These are phyloP conservation scores for Thymallus thymallus DNA, from an alignment of 2,113 vertebrate genomes.

Conservation along the genomic window DNA sequence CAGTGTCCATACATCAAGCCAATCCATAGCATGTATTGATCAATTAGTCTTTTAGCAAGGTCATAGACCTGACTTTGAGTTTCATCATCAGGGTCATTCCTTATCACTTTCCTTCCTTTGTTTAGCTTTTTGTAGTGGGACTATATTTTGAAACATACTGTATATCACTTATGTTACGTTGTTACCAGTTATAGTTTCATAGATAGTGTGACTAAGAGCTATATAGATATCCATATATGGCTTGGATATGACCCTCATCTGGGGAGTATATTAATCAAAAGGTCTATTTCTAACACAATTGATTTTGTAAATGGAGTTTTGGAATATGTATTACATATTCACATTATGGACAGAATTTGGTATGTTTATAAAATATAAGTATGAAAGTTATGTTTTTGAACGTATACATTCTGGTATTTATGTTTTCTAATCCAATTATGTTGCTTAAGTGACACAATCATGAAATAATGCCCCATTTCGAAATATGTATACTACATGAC, in stretches of 20 bases:
- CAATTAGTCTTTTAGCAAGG: slow-evolving; percentile 35
- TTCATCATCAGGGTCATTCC: slow-evolving; percentile 20
- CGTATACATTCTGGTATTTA: not conserved
- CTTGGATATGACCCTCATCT: not conserved
- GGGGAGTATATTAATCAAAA: not conserved
- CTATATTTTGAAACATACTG: too few species aligned
- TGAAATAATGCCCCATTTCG: too few species aligned
- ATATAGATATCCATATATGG: not conserved
- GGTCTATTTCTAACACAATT: too few species aligned
- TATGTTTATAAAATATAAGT: too few species aligned
- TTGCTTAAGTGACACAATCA: too few species aligned
- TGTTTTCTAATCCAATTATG: too few species aligned
- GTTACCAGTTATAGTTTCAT: too few species aligned
- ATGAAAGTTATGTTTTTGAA: not conserved
- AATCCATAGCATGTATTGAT: slow-evolving; percentile 20
- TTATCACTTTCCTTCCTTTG: not conserved
- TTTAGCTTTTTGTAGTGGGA: not conserved
- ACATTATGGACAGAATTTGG: not conserved
- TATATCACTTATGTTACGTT: too few species aligned
- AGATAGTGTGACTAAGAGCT: too few species aligned
- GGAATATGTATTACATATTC: not conserved
- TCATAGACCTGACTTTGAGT: slow-evolving; percentile 57
- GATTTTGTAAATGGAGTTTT: too few species aligned
- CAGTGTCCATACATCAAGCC: slow-evolving; percentile 33
- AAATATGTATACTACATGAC: too few species aligned